Evolutionary conservation across 2,888 invertebrate genomes (phyloP), one percentile per base, ranked within the genome.

Genomic region (Nudaria mundana): DNA sequence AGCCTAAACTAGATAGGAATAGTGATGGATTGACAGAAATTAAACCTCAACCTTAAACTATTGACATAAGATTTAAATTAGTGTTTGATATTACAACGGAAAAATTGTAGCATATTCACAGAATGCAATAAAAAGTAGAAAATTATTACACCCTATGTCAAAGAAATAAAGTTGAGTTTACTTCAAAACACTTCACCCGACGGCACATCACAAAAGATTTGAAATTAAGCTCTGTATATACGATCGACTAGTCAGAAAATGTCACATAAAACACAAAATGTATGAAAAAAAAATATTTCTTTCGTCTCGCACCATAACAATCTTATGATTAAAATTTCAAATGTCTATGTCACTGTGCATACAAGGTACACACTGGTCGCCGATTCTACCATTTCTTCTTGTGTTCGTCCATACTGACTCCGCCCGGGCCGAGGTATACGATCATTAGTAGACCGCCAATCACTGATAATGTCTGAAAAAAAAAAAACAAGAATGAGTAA

Each of bases 401-500:
- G 90, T 99, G 98, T 76, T 99, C 99, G 83, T 99, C 99, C 97
- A 99, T 98, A 49, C 98, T 98, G 25, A 98, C 98, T 40, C 98
- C 98, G 44, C 99, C 99, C 24, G 99, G 99, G 22, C 99, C 99
- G 51, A 99, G 91, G 50, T 97, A 97, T 7, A 99, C 99, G 60
- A 99, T 98, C 95, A 99, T 97, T 40, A 99, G 90, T 14, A 99
- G 93, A 35, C 99, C 99, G 51, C 99, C 99, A 71, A 99, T 94
- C 50, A 99, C 99, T 28, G 99, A 99, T 69, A 99, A 90, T 26
- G 99, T 99, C 96, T 99, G 93, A 44, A 95, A 95, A 16, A 5
- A 25, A 20, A 15, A 25, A 15, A 8, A 6, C n/a, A n/a, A n/a
- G n/a, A n/a, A n/a, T n/a, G n/a, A n/a, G n/a, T n/a, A n/a, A n/a